These are phyloP conservation scores for Poecilia velifera DNA, from an alignment of 2,797 vertebrate species.

Conservation along the genomic window DNA sequence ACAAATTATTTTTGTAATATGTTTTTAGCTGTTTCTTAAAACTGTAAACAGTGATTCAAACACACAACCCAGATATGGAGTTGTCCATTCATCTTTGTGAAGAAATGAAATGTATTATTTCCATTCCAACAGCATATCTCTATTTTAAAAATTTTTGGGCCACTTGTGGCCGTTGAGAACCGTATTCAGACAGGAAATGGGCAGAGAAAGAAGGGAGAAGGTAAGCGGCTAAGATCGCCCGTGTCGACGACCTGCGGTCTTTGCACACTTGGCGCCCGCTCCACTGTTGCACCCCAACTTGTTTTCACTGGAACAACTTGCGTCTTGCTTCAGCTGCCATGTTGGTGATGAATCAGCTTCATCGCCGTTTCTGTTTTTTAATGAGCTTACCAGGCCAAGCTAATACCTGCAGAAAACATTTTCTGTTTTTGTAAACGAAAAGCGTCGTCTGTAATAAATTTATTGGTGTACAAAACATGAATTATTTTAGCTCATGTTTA, in stretches of 20 bases:
- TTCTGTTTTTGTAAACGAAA: background rate
- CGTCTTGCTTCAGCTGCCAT: background rate
- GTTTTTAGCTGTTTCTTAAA: too few species aligned
- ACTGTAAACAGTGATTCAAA: too few species aligned
- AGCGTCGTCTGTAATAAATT: background rate
- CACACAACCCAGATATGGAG: background rate
- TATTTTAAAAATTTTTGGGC: background rate
- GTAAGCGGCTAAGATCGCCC: background rate
- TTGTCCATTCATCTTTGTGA: background rate
- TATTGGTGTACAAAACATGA: background rate
- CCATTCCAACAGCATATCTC: background rate
- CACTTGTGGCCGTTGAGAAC: background rate
- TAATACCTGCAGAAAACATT: background rate
- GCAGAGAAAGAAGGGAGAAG: background rate
- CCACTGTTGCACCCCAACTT: background rate
- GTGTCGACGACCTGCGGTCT: background rate
- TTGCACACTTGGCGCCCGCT: background rate
- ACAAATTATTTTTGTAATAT: too few species aligned
- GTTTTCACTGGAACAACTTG: background rate
- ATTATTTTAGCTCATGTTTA: background rate
- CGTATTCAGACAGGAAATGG: background rate
- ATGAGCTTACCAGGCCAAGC: background rate
- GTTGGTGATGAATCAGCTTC: background rate
- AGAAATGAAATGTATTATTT: background rate
- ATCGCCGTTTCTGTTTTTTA: background rate